phyloP scores from a whole-genome alignment of 2,797 vertebrate genomes.

The Brotogeris chrysoptera region DNA sequence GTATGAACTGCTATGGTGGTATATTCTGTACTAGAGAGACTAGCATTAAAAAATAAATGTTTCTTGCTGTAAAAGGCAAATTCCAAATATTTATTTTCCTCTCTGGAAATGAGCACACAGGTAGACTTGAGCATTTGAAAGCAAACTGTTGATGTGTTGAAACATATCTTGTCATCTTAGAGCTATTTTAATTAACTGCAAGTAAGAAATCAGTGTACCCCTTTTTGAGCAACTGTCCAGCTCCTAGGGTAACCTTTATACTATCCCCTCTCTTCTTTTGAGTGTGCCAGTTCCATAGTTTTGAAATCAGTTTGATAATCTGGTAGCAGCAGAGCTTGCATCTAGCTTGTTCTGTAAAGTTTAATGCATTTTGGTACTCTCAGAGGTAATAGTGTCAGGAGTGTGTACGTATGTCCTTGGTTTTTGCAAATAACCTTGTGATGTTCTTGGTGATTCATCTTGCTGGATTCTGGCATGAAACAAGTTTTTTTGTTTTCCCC shows the following conservation, averaged over 20 bases:
- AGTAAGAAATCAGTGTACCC: not conserved
- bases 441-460: slow-evolving; percentile 15
- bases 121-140: not conserved
- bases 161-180: not conserved
- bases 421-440: slow-evolving; percentile 3
- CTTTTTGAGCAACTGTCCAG: not conserved
- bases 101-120: not conserved
- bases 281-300: not conserved
- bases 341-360: not conserved
- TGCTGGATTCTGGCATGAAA: not conserved
- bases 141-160: not conserved
- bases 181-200: not conserved
- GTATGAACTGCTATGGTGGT: not conserved
- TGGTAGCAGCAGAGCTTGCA: not conserved
- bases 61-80: not conserved
- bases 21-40: not conserved
- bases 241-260: not conserved
- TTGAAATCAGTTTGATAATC: not conserved
- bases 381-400: not conserved
- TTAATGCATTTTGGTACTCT: not conserved
- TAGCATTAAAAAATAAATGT: not conserved
- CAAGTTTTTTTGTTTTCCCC: not conserved
- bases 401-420: not conserved
- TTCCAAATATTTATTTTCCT: not conserved
- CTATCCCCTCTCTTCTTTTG: not conserved